phyloP scores from a whole-genome alignment of 1,140 invertebrate species.

The Calephelis nemesis region DNA sequence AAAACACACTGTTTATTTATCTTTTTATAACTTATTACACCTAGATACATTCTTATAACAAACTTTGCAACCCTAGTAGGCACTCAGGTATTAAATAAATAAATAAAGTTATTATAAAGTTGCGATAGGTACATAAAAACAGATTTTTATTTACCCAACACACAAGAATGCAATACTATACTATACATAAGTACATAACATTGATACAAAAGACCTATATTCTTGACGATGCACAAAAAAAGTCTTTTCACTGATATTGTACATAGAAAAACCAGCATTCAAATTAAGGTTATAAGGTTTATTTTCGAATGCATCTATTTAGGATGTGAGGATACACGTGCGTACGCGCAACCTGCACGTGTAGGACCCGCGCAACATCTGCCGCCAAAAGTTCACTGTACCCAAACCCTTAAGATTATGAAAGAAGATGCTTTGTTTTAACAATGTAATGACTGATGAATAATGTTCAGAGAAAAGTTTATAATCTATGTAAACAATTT shows the following conservation, averaged over 20 bases:
- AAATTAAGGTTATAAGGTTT: not conserved
- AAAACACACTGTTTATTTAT: too few species aligned
- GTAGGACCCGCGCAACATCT: conserved; percentile 11
- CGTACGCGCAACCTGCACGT: conserved; percentile 14
- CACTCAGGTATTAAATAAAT: too few species aligned
- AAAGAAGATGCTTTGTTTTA: conserved; percentile 5
- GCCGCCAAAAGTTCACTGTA: conserved; percentile 17
- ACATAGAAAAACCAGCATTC: not conserved
- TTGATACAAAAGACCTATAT: conserved; percentile 1
- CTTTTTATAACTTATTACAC: too few species aligned
- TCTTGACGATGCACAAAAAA: conserved; percentile 3
- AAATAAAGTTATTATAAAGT: too few species aligned
- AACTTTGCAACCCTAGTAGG: too few species aligned
- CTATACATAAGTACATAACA: not conserved
- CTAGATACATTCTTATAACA: too few species aligned
- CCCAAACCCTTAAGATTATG: conserved; percentile 1
- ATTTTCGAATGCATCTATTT: not conserved
- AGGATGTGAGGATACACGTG: not conserved
- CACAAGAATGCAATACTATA: not conserved
- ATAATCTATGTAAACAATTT: not conserved
- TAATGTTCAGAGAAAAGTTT: not conserved
- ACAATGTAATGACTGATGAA: not conserved
- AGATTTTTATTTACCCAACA: not conserved
- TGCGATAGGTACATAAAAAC: not conserved
- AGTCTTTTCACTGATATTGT: not conserved